Evolutionary conservation across 2,113 vertebrate species (phyloP).

Genomic region (Plectropomus leopardus): DNA sequence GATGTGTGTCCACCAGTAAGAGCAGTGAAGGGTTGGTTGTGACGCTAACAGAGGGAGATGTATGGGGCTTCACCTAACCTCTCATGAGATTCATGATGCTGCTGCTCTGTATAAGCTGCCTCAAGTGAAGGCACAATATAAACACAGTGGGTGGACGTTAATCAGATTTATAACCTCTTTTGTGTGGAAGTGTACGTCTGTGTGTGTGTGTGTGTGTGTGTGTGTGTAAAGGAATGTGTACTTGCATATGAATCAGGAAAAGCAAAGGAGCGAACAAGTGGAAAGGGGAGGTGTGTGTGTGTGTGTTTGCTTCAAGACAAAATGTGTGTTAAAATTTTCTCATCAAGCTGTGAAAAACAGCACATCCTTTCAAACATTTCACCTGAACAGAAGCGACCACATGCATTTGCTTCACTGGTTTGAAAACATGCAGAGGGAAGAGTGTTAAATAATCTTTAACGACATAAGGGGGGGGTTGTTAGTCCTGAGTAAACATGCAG

Average conservation of each 20-base stretch:
- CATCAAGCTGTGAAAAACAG: conserved; percentile 55
- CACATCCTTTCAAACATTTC: conserved; percentile 52
- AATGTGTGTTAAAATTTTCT: conserved; percentile 1
- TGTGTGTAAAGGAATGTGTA: conserved; percentile 58
- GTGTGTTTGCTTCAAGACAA: conserved; percentile 23
- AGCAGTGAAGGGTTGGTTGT: conserved; percentile 32
- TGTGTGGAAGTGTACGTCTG: conserved; percentile 20
- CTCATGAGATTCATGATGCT: conserved; percentile 61
- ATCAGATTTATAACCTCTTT: conserved; percentile 66
- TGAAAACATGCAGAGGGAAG: conserved; percentile 48
- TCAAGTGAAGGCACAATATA: conserved; percentile 48
- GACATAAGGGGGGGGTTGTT: conserved; percentile 43
- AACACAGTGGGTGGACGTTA: conserved; percentile 65
- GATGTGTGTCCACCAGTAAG: conserved; percentile 16
- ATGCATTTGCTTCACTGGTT: conserved; percentile 50
- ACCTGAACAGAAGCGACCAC: conserved; percentile 21
- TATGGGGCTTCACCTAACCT: conserved; percentile 37
- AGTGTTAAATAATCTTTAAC: conserved; percentile 15
- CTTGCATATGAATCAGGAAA: conserved; percentile 58
- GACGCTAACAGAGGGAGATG: conserved; percentile 48
- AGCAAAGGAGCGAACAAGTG: conserved; percentile 2
- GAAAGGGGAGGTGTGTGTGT: conserved; percentile 1
- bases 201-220: conserved; percentile 19
- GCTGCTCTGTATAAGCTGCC: conserved; percentile 43
- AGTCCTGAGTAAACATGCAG: conserved; percentile 75